Evolutionary conservation across 1,140 invertebrate species (phyloP).

Genomic region (Temnothorax longispinosus): DNA sequence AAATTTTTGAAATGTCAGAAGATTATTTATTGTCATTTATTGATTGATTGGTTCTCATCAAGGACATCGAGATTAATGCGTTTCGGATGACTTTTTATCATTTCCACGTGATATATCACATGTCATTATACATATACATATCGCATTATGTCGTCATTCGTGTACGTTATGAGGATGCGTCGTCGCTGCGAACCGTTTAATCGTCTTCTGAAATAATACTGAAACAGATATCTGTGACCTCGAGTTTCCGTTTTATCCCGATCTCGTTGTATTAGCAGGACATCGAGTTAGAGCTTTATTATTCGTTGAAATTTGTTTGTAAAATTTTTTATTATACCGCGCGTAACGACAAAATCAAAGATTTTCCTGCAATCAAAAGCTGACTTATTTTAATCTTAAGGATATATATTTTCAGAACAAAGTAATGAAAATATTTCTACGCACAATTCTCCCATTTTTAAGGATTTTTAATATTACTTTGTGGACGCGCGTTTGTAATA

Average conservation of each 20-base stretch:
- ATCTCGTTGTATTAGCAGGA: background rate
- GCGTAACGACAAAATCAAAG: background rate
- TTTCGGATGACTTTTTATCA: background rate
- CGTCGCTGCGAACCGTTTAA: background rate
- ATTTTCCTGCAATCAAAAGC: background rate
- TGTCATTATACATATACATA: background rate
- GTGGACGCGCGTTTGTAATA: too few relatives aligned
- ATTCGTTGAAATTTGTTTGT: background rate
- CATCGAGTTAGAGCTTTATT: background rate
- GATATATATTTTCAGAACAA: background rate
- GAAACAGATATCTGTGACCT: constrained; percentile 37
- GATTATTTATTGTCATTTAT: background rate
- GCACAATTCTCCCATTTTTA: background rate
- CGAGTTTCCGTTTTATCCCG: background rate
- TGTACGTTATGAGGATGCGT: background rate
- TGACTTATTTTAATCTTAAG: background rate
- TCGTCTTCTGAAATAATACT: constrained; percentile 21
- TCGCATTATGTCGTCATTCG: background rate
- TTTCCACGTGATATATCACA: background rate
- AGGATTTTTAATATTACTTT: too few relatives aligned
- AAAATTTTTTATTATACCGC: background rate
- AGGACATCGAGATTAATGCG: constrained; percentile 9
- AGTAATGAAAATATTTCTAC: background rate
- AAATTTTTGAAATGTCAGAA: background rate
- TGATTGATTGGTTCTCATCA: background rate